Evolutionary conservation across 2,113 vertebrate genomes (phyloP), one percentile per base, ranked within the genome.

Genomic region (Cromileptes altivelis): DNA sequence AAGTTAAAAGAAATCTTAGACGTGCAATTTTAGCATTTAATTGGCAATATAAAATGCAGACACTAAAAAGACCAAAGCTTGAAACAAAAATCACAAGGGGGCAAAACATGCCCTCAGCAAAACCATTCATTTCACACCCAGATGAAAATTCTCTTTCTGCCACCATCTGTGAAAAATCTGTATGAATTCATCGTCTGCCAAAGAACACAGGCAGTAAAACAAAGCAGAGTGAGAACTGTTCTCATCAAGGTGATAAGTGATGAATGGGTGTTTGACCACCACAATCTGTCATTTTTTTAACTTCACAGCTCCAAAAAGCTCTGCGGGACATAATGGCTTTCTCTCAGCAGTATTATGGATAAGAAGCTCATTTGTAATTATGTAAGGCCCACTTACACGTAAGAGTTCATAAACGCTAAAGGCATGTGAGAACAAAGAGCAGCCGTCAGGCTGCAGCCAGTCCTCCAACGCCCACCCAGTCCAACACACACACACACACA

Each of bases 401-500:
- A 68, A 73, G 62, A 83, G 88, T 60, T 73, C 30, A 64, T 58
- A 69, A 82, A 81, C 14, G 15, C 62, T 55, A 37, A 87, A 82
- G 47, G 70, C 69, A 12, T 18, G n/a, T 27, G 70, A 88, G 88
- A 89, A 93, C 84, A 92, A 86, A 93, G 78, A 78, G 62, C 12
- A 0, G 70, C 84, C 84, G 78, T 77, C 67, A 55, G 53, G 47
- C 73, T 71, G 71, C 68, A 75, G 81, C 75, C 60, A 55, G 65
- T 79, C 77, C 70, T 88, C 47, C 78, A 87, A 68, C 52, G n/a
- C 86, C 88, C 77, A 82, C 88, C 18, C 21, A 52, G 58, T 65
- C 79, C 45, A 27, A 79, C 70, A 67, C 42, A 78, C 74, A 73
- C 62, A 56, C 40, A 9, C 12, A 55, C n/a, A 30, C 62, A 21